Evolutionary conservation across 2,113 vertebrate genomes (phyloP).

Genomic region (Camelus dromedarius): DNA sequence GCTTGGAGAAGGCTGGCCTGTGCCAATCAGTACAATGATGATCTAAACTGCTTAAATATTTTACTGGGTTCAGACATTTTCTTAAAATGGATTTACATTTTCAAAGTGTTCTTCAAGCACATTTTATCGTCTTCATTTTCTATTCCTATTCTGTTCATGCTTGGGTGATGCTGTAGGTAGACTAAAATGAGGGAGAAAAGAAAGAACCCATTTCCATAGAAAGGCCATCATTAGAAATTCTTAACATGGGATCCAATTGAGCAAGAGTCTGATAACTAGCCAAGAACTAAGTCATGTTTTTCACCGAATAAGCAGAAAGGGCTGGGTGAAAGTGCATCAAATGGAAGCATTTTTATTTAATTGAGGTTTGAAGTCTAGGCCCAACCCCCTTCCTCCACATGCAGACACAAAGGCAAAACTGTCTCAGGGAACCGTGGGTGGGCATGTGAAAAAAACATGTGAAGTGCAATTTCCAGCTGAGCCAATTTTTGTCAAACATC

Average conservation of each 20-base stretch:
- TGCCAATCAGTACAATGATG: not conserved
- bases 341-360: constrained; percentile 59
- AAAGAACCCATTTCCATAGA: not conserved
- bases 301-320: not conserved
- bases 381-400: not conserved
- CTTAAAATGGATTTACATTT: constrained; percentile 25
- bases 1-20: not conserved
- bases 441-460: constrained; percentile 65
- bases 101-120: not conserved
- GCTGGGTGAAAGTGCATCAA: not conserved
- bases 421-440: not conserved
- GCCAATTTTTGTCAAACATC: constrained; percentile 64
- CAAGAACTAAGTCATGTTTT: not conserved
- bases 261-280: not conserved
- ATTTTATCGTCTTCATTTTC: constrained; percentile 38
- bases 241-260: not conserved
- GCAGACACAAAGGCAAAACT: constrained; percentile 52
- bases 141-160: not conserved
- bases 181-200: not conserved
- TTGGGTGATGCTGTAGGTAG: not conserved
- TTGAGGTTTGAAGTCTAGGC: not conserved
- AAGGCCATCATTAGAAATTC: constrained; percentile 34
- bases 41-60: not conserved
- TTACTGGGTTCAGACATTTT: not conserved
- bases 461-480: constrained; percentile 72